phyloP scores from a whole-genome alignment of 2,113 vertebrate species.

The Harpagus bidentatus region DNA sequence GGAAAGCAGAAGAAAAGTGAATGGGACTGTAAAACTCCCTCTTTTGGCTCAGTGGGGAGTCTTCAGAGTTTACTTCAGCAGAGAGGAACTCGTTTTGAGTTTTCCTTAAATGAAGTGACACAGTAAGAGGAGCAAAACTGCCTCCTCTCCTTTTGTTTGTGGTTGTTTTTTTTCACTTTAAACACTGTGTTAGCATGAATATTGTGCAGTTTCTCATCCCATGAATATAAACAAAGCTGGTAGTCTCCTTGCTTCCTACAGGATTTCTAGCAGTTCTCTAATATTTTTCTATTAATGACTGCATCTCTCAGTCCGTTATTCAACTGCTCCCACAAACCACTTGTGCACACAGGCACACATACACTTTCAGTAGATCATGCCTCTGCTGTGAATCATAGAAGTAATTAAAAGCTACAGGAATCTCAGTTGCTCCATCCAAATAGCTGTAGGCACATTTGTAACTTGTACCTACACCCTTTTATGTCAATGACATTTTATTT shows the following conservation, averaged over 20 bases:
- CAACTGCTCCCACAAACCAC: neutral
- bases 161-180: neutral
- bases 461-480: neutral
- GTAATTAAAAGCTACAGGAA: conserved; percentile 12
- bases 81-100: conserved; percentile 35
- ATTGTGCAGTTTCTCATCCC: conserved; percentile 37
- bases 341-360: neutral
- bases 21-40: conserved; percentile 4
- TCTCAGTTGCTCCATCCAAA: neutral
- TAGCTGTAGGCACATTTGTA: neutral
- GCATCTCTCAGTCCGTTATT: neutral
- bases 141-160: neutral
- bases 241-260: neutral
- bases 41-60: conserved; percentile 32
- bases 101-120: conserved; percentile 40
- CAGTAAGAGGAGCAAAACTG: conserved; percentile 2
- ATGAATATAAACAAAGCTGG: conserved; percentile 44
- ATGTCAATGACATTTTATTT: neutral
- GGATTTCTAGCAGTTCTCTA: neutral
- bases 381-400: neutral
- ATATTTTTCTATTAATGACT: conserved; percentile 23
- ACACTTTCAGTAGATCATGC: neutral
- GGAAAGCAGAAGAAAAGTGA: conserved; percentile 48
- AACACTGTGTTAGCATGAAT: conserved; percentile 5
- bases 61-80: conserved; percentile 39